Base-by-base conservation (phyloP, 2,888 invertebrate species). In the Orchestes rusci region DNA sequence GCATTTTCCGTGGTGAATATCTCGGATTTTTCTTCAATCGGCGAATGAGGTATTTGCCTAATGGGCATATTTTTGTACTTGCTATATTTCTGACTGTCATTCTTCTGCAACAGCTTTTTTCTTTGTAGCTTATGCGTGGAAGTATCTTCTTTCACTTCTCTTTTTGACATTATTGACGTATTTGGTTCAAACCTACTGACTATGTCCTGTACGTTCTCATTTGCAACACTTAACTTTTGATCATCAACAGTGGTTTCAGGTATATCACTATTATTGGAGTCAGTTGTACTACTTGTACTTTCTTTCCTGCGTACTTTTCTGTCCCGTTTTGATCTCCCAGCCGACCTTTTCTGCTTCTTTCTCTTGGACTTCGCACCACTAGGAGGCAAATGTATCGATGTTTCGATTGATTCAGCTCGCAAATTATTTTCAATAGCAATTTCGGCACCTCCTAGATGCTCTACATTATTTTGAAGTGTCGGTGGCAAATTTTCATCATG, bases 201-300 rank as follows among this genome's bases (percentile, higher is more conserved):
- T 13, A 41, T 37, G 18, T 40, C 20, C 28, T 33, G 10, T 16
- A 34, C 43, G 35, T 35, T 47, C 23, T 43, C 48, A 23, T 27
- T 43, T 16, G 28, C 28, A 5, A 15, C 15, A 3, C 17, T 30
- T 16, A 31, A 13, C 10, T 20, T 39, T 39, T 44, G 19, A 5
- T 43, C 35, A 16, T 32, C 23, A 16, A 49, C 43, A 19, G 28
- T 15, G 13, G 50, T 31, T 20, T 56, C 55, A 32, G 51, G 51
- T 34, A 51, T 42, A 34, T 59, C 60, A 43, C 58, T 59, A 34
- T n/a, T n/a, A n/a, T 53, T 58, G 0, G 59, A 59, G 31, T 54
- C 59, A 17, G 57, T 61, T 2, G 56, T 58, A 35, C 59, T 60
- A n/a, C 57, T 53, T 10, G 47, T 33, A 13, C 54, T 54, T 33